Conservation (phyloP, 2,113 vertebrate genomes). For the Tragelaphus buxtoni region DNA sequence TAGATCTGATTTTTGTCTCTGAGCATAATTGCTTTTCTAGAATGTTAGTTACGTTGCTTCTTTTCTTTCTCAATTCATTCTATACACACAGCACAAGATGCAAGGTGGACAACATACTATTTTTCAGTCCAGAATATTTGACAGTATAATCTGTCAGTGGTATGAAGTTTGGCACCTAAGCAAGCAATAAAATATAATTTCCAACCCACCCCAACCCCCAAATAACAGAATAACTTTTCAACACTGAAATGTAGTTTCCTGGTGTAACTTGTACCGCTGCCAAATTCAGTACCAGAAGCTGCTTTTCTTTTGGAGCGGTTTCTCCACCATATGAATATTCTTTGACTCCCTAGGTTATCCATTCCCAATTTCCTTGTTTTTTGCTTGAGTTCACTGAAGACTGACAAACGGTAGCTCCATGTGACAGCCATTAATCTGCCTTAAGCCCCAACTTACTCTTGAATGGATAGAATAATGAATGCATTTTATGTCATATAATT, state of each 20-base stretch:
- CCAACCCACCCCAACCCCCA: not conserved
- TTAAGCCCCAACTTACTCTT: conserved; percentile 16
- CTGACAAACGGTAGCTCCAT: not conserved
- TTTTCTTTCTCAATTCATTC: not conserved
- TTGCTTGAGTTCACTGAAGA: conserved; percentile 45
- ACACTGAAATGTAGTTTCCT: not conserved
- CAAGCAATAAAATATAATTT: not conserved
- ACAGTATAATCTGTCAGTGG: not conserved
- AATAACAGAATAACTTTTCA: conserved; percentile 24
- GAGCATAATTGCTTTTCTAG: not conserved
- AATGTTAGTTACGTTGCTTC: not conserved
- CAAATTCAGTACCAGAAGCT: conserved; percentile 33
- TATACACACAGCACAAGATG: not conserved
- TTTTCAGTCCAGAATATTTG: not conserved
- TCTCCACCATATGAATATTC: conserved; percentile 3
- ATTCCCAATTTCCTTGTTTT: conserved; percentile 26
- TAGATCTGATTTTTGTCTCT: not conserved
- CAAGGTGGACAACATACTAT: not conserved
- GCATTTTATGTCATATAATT: not conserved
- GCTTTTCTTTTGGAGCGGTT: conserved; percentile 13
- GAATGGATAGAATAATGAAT: conserved; percentile 4
- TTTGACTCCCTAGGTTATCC: conserved; percentile 21
- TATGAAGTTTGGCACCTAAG: not conserved
- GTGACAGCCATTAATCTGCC: not conserved
- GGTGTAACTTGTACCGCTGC: conserved; percentile 8